These are phyloP conservation scores for Ceyx melanurus DNA, from an alignment of 2,113 vertebrate species.

Conservation along the genomic window DNA sequence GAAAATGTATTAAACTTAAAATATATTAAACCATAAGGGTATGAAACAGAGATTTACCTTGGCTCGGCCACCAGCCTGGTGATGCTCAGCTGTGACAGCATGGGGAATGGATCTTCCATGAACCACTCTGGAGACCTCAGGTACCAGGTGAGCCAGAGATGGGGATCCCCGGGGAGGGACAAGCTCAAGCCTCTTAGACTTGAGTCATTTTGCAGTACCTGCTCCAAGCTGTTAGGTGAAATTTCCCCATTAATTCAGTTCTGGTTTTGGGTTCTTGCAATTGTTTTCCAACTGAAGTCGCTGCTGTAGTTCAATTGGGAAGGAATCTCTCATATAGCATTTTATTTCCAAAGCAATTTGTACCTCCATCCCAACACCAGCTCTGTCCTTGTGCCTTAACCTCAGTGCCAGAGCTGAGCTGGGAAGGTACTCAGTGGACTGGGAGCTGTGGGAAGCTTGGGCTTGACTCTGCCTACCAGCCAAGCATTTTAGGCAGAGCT, in stretches of 20 bases:
- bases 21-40: rapidly evolving
- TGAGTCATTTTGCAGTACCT: neutral
- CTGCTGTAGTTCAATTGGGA: neutral
- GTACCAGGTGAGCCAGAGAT: neutral
- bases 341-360: neutral
- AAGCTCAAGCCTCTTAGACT: rapidly evolving
- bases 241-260: neutral
- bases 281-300: neutral
- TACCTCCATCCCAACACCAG: neutral
- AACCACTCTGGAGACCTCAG: rapidly evolving
- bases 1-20: neutral
- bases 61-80: neutral
- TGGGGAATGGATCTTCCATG: neutral
- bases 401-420: rapidly evolving
- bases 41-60: neutral
- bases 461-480: neutral
- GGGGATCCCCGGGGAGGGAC: neutral
- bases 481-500: neutral
- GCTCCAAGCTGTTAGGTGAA: neutral
- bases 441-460: neutral
- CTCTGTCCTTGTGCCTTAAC: neutral
- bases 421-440: neutral
- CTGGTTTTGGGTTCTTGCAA: neutral
- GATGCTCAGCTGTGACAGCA: neutral
- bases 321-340: neutral